Conservation (phyloP, 2,888 invertebrate species). For the Troglohyphantes excavatus region DNA sequence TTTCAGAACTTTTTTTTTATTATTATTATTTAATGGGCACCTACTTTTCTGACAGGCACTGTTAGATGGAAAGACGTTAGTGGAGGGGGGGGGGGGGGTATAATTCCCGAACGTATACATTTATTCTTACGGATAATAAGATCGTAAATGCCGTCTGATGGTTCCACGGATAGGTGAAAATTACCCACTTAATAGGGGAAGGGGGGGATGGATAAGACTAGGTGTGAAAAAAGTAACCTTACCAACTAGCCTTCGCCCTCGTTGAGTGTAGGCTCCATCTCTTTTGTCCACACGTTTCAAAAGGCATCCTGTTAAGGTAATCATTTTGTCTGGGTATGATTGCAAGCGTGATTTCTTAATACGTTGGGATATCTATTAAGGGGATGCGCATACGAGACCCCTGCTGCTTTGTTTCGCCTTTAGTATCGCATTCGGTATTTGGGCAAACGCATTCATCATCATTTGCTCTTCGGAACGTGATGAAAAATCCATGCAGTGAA, state of each 20-base stretch:
- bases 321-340: slow-evolving; percentile 22
- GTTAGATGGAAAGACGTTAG: not conserved
- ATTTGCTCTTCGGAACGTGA: not conserved
- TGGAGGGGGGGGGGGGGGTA: not conserved
- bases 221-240: slow-evolving; percentile 31
- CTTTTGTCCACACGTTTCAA: slow-evolving; percentile 26
- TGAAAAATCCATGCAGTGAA: not conserved
- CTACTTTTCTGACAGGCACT: slow-evolving; percentile 11
- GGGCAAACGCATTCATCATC: not conserved
- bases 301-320: slow-evolving; percentile 21
- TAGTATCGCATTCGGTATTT: not conserved
- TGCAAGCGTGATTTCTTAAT: slow-evolving; percentile 38
- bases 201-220: slow-evolving; percentile 19
- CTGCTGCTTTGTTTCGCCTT: not conserved
- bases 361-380: slow-evolving; percentile 2
- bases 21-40: slow-evolving; percentile 12
- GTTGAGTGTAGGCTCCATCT: not conserved
- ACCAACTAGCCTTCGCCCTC: not conserved
- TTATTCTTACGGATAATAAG: slow-evolving; percentile 48
- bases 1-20: slow-evolving; percentile 10
- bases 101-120: slow-evolving; percentile 23
- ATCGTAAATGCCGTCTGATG: slow-evolving; percentile 31
- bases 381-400: not conserved
- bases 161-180: slow-evolving; percentile 40
- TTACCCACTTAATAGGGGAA: slow-evolving; percentile 49